phyloP scores from a whole-genome alignment of 2,888 invertebrate genomes.

The Lasioglossum marginatum region DNA sequence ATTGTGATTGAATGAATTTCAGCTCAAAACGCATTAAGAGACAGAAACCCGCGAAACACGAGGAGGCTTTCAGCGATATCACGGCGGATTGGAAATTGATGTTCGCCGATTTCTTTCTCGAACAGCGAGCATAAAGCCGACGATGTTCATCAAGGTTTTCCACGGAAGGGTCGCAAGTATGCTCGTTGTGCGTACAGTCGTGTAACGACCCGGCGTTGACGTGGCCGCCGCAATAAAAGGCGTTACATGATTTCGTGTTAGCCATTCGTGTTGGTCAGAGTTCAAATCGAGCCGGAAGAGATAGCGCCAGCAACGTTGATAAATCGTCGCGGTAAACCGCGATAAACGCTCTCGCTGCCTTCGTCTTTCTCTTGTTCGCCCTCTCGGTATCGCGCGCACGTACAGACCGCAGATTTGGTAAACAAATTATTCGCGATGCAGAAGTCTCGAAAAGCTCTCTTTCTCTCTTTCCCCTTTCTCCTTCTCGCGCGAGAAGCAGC shows the following conservation, averaged over 20 bases:
- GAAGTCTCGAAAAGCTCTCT: slow-evolving; percentile 45
- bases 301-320: slow-evolving; percentile 71
- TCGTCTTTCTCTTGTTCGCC: slow-evolving; percentile 58
- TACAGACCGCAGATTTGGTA: slow-evolving; percentile 70
- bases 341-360: slow-evolving; percentile 69
- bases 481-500: slow-evolving; percentile 46
- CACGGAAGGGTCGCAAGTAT: slow-evolving; percentile 7
- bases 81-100: background rate
- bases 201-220: slow-evolving; percentile 20
- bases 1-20: background rate
- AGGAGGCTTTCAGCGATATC: background rate
- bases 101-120: slow-evolving; percentile 25
- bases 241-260: slow-evolving; percentile 66
- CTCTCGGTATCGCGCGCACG: slow-evolving; percentile 59
- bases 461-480: background rate
- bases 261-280: slow-evolving; percentile 66
- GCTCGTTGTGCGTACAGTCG: slow-evolving; percentile 15
- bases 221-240: slow-evolving; percentile 36
- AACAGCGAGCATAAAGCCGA: slow-evolving; percentile 16
- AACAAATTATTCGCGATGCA: slow-evolving; percentile 71
- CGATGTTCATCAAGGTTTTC: slow-evolving; percentile 21
- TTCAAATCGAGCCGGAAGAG: slow-evolving; percentile 73
- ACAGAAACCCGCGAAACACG: background rate
- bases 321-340: slow-evolving; percentile 71
- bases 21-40: background rate